These are phyloP conservation scores for Catharus minimus DNA, from an alignment of 2,113 vertebrate species.

Conservation along the genomic window DNA sequence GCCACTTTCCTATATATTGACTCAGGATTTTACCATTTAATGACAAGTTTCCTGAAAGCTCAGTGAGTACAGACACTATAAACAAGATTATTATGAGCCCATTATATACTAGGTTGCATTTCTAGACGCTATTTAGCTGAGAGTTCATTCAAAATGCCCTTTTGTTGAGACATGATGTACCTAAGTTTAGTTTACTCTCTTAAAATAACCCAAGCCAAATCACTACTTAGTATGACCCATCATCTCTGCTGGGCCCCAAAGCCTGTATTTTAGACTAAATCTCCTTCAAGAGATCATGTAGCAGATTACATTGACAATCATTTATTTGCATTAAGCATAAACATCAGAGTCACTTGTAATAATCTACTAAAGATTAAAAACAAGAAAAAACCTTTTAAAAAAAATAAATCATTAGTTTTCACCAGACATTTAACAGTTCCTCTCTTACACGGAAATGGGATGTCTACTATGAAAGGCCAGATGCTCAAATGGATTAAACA, in stretches of 20 bases:
- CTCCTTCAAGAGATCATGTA: conserved; percentile 1
- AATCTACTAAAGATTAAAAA: neutral
- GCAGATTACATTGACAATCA: conserved; percentile 13
- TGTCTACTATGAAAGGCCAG: conserved; percentile 1
- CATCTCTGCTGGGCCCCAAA: neutral
- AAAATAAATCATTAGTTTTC: neutral
- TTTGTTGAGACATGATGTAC: neutral
- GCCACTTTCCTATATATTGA: conserved; percentile 27
- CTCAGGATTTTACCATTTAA: conserved; percentile 38
- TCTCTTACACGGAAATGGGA: neutral
- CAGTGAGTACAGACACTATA: neutral
- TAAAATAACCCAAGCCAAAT: neutral
- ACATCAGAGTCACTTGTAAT: neutral
- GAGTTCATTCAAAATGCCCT: neutral
- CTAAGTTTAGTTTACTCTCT: neutral
- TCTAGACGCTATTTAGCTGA: neutral
- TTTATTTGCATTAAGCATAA: conserved; percentile 17
- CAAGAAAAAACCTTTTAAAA: neutral
- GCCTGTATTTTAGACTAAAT: neutral
- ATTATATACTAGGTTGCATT: neutral
- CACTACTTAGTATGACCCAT: neutral
- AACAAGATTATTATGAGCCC: neutral
- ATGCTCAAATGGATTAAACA: conserved; percentile 55
- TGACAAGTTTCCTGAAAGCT: neutral
- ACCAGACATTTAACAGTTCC: neutral